A percentile compares a stretch with the other conserved stretches of the same genome.
Evolutionary conservation across 2,888 invertebrate species (phyloP).

Genomic region (Nebria salina): DNA sequence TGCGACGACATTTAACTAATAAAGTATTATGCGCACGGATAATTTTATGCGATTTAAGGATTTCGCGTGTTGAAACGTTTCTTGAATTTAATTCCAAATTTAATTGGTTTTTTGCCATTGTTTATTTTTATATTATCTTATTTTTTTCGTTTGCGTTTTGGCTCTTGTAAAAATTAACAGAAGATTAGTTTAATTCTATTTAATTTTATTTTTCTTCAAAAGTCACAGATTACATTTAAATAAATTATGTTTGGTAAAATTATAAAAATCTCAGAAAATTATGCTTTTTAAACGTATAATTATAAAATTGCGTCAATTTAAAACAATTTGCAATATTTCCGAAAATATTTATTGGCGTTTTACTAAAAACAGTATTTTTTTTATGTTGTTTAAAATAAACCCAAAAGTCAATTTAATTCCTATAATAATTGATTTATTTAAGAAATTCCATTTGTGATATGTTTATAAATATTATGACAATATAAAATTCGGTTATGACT

Average conservation of each 20-base stretch:
- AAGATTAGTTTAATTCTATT: constrained; percentile 32
- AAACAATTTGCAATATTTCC: no score
- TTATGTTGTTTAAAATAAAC: no score
- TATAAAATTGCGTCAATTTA: no score
- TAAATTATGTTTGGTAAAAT: not conserved
- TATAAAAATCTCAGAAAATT: no score
- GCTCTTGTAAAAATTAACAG: constrained; percentile 44
- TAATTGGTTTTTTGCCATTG: constrained; percentile 60
- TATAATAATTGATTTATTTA: not conserved
- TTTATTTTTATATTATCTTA: constrained; percentile 23
- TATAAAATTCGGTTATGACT: not conserved
- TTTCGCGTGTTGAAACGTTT: constrained; percentile 63
- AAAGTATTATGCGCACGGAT: constrained; percentile 63
- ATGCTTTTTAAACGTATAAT: no score
- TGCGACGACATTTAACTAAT: constrained; percentile 56
- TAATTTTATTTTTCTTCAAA: not conserved
- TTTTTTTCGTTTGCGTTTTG: not conserved
- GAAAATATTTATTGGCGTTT: no score
- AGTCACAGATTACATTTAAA: not conserved
- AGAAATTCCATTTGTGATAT: not conserved
- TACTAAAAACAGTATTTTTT: no score
- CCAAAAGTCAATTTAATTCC: not conserved
- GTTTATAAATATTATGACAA: not conserved
- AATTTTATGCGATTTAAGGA: constrained; percentile 63
- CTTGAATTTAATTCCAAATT: constrained; percentile 61